phyloP scores from a whole-genome alignment of 2,113 vertebrate species.

The Misgurnus anguillicaudatus region DNA sequence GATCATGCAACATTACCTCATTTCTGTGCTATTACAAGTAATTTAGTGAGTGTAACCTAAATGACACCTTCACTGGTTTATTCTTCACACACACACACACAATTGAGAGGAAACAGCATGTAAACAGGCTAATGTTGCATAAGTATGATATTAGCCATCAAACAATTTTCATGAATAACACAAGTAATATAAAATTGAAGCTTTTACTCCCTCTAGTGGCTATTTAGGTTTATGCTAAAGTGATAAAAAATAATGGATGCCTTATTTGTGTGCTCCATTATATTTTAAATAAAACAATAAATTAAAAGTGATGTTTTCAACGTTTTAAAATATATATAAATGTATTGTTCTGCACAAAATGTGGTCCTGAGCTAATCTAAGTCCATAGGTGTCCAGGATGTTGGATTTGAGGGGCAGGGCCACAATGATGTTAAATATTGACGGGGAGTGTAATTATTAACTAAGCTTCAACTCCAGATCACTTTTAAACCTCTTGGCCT shows the following conservation, averaged over 20 bases:
- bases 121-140: background rate
- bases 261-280: background rate
- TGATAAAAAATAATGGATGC: background rate
- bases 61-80: background rate
- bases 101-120: background rate
- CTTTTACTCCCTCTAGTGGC: conserved; percentile 30
- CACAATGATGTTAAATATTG: conserved; percentile 77
- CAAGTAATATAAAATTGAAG: conserved; percentile 43
- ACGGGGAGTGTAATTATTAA: conserved; percentile 78
- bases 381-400: conserved; percentile 73
- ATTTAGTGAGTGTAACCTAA: conserved; percentile 27
- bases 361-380: conserved; percentile 46
- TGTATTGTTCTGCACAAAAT: background rate
- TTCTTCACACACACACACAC: background rate
- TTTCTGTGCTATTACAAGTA: conserved; percentile 56
- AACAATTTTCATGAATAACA: background rate
- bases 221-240: background rate
- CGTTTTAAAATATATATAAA: background rate
- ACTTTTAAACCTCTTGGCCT: conserved; percentile 69
- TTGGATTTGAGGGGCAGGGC: conserved; percentile 75
- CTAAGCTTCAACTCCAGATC: conserved; percentile 65
- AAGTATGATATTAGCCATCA: background rate
- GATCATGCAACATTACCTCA: conserved; percentile 56
- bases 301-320: background rate
- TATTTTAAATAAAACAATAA: background rate